Conservation (phyloP, 2,888 invertebrate species). For the Saturnia pavonia region DNA sequence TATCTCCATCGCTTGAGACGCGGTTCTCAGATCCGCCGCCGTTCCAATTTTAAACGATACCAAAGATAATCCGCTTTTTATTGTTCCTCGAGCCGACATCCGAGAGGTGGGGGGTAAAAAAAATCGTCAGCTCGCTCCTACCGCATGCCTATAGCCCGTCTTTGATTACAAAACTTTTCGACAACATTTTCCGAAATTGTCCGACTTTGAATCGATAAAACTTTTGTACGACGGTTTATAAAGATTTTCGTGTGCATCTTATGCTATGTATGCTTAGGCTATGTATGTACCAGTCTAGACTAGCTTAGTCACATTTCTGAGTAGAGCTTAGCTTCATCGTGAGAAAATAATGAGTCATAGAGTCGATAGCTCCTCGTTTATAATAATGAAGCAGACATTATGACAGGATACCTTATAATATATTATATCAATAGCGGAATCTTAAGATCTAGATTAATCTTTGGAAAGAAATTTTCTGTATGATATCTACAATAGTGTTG, state of each 20-base stretch:
- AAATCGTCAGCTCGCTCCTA: constrained; percentile 46
- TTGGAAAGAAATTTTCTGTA: not conserved
- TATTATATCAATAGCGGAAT: not conserved
- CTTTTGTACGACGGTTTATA: not conserved
- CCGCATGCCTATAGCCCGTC: not conserved
- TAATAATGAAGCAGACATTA: not conserved
- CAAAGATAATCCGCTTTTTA: constrained; percentile 68
- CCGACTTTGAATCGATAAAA: constrained; percentile 24
- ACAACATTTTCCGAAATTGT: constrained; percentile 33
- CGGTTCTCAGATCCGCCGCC: constrained; percentile 63
- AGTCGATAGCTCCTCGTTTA: not conserved
- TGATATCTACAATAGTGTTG: no score
- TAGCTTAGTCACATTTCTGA: constrained; percentile 64
- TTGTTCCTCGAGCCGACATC: constrained; percentile 45
- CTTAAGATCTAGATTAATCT: not conserved
- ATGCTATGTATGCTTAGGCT: not conserved
- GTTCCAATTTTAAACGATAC: constrained; percentile 69
- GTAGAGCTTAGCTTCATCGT: constrained; percentile 47
- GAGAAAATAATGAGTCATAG: constrained; percentile 63
- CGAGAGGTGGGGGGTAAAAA: constrained; percentile 31
- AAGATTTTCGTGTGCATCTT: constrained; percentile 22
- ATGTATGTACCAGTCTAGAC: constrained; percentile 30
- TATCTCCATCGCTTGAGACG: constrained; percentile 57
- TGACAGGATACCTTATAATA: not conserved
- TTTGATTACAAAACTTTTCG: constrained; percentile 20